Conservation (phyloP, 2,888 invertebrate genomes). For the Orthonevra nobilis region DNA sequence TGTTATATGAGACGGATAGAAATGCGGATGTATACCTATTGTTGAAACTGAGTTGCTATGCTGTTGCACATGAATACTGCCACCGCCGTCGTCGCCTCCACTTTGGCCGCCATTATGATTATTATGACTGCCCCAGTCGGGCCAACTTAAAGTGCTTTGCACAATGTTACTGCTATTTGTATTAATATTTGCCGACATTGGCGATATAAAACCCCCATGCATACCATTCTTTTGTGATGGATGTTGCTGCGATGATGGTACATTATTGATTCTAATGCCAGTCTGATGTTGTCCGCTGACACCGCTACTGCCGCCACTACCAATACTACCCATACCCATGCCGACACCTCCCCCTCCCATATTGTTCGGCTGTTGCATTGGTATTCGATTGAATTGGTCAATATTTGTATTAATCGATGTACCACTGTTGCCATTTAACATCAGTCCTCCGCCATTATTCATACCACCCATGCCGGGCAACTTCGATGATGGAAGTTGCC, state of each 20-base stretch:
- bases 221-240: conserved; percentile 76
- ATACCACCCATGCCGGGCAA: conserved; percentile 64
- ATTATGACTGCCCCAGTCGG: conserved; percentile 68
- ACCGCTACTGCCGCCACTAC: conserved; percentile 65
- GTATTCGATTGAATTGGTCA: conserved; percentile 79
- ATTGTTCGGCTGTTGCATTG: conserved; percentile 77
- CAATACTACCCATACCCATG: conserved; percentile 70
- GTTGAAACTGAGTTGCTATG: conserved; percentile 72
- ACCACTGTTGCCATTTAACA: conserved; percentile 71
- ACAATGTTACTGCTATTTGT: conserved; percentile 77
- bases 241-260: conserved; percentile 78
- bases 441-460: conserved; percentile 71
- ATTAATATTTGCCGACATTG: conserved; percentile 73
- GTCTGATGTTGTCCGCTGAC: conserved; percentile 76
- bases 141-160: conserved; percentile 77
- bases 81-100: conserved; percentile 72
- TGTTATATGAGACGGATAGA: conserved; percentile 74
- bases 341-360: conserved; percentile 72
- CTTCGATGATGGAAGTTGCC: conserved; percentile 41
- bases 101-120: conserved; percentile 59
- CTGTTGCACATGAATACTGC: conserved; percentile 75
- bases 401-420: conserved; percentile 79
- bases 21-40: conserved; percentile 72
- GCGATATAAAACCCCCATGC: conserved; percentile 71
- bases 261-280: conserved; percentile 79